phyloP scores from a whole-genome alignment of 1,140 invertebrate genomes.

The Drosophila pectinifera region DNA sequence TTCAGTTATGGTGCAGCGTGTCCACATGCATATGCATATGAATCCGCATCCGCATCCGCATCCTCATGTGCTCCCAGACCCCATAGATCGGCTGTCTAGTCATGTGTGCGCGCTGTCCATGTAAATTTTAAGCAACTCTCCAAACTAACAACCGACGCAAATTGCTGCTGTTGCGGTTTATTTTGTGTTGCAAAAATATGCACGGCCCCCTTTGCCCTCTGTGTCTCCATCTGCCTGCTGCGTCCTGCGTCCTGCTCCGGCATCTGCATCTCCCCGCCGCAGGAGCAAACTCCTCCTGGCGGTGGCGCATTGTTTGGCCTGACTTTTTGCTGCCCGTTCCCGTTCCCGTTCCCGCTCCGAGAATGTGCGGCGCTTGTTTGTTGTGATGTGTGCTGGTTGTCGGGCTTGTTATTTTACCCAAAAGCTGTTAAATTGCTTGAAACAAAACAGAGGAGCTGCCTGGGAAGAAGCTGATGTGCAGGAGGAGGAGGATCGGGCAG shows the following conservation, averaged over 20 bases:
- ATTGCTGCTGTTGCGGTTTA: slow-evolving; percentile 81
- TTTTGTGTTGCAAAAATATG: slow-evolving; percentile 83
- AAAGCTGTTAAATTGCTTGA: slow-evolving; percentile 83
- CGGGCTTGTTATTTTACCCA: slow-evolving; percentile 80
- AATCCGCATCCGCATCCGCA: slow-evolving; percentile 11
- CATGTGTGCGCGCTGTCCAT: slow-evolving; percentile 64
- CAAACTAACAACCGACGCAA: slow-evolving; percentile 79
- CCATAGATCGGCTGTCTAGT: slow-evolving; percentile 67
- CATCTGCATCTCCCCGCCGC: slow-evolving; percentile 7
- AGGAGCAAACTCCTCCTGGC: slow-evolving; percentile 8
- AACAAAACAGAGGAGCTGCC: slow-evolving; percentile 60
- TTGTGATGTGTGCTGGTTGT: slow-evolving; percentile 49
- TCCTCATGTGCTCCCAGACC: not conserved
- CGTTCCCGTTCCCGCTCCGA: slow-evolving; percentile 12
- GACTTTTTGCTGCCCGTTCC: slow-evolving; percentile 69
- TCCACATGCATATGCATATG: slow-evolving; percentile 19
- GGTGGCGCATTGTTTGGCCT: slow-evolving; percentile 73
- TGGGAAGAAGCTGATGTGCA: slow-evolving; percentile 48
- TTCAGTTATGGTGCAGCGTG: slow-evolving; percentile 62
- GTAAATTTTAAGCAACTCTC: slow-evolving; percentile 71
- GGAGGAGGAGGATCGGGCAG: not conserved
- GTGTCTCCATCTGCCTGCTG: slow-evolving; percentile 3
- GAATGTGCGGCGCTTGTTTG: slow-evolving; percentile 60
- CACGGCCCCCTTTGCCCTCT: slow-evolving; percentile 9
- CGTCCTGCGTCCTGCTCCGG: slow-evolving; percentile 10